Percentiles rank a stretch among this genome's conserved stretches.
Conservation (phyloP, 2,888 invertebrate species). For the Pogonocherus hispidulus region DNA sequence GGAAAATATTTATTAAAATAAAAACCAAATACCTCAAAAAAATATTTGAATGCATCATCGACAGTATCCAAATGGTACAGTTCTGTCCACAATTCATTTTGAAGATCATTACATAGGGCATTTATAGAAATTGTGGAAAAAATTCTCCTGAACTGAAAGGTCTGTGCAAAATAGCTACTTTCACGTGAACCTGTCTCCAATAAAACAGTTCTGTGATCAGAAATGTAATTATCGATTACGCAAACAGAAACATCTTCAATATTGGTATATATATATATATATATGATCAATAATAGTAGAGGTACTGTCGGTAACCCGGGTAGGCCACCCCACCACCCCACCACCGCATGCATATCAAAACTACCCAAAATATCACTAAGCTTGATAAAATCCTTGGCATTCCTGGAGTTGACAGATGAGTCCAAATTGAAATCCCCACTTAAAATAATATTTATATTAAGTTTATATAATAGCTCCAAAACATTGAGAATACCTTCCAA, state of each 20-base stretch:
- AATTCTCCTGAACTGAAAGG: background rate
- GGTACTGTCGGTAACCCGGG: slow-evolving; percentile 8
- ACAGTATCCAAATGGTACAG: too few relatives aligned
- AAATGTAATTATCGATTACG: too few relatives aligned
- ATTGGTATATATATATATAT: slow-evolving; percentile 15
- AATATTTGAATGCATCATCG: too few relatives aligned
- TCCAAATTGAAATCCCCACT: slow-evolving; percentile 18
- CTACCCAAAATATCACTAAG: background rate
- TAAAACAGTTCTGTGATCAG: background rate
- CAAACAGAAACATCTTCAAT: background rate
- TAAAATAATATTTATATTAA: too few relatives aligned
- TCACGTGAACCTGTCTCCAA: background rate
- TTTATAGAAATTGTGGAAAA: too few relatives aligned
- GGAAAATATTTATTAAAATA: too few relatives aligned
- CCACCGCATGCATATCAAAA: slow-evolving; percentile 5
- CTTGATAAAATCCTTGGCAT: background rate
- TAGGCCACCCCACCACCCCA: slow-evolving; percentile 21
- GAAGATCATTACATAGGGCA: too few relatives aligned
- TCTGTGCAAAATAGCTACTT: too few relatives aligned
- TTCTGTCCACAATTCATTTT: too few relatives aligned
- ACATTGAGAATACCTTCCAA: too few relatives aligned
- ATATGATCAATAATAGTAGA: slow-evolving; percentile 21
- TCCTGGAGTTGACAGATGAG: background rate
- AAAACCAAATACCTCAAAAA: too few relatives aligned
- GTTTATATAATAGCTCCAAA: too few relatives aligned